These are phyloP conservation scores for Phodopus roborovskii DNA, from an alignment of 2,113 vertebrate genomes.

Conservation along the genomic window DNA sequence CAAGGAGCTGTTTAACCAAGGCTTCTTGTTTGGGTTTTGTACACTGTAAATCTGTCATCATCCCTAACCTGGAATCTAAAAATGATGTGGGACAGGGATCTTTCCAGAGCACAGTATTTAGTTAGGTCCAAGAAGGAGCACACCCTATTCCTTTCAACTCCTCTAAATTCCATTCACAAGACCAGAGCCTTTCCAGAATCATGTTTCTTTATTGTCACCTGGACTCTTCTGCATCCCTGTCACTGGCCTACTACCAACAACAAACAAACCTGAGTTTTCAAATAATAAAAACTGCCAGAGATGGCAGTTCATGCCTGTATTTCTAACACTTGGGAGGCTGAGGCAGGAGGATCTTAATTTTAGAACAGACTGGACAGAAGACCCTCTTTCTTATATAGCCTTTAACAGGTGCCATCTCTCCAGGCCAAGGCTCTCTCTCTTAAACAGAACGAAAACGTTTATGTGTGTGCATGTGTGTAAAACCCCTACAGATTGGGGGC, in stretches of 20 bases:
- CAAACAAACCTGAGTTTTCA: constrained; percentile 34
- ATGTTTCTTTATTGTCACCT: background rate
- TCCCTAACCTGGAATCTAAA: constrained; percentile 2
- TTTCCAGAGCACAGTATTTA: background rate
- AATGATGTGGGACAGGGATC: background rate
- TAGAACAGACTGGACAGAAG: background rate
- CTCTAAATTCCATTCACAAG: background rate
- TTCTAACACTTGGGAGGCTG: background rate
- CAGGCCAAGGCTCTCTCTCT: background rate
- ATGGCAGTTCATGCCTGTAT: background rate
- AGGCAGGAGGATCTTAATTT: background rate
- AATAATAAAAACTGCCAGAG: background rate
- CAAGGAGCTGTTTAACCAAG: background rate
- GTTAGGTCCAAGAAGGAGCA: background rate
- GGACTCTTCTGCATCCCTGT: background rate
- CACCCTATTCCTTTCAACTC: background rate
- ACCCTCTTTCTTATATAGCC: background rate
- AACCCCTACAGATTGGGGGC: background rate
- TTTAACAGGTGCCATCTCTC: background rate
- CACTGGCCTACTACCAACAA: background rate
- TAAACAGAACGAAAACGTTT: background rate
- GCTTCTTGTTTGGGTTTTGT: background rate
- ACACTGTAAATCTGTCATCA: constrained; percentile 21
- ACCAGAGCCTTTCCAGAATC: background rate
- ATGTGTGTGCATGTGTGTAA: background rate